These are phyloP conservation scores for Siniperca undulata DNA, from an alignment of 2,797 vertebrate species.

Conservation along the genomic window DNA sequence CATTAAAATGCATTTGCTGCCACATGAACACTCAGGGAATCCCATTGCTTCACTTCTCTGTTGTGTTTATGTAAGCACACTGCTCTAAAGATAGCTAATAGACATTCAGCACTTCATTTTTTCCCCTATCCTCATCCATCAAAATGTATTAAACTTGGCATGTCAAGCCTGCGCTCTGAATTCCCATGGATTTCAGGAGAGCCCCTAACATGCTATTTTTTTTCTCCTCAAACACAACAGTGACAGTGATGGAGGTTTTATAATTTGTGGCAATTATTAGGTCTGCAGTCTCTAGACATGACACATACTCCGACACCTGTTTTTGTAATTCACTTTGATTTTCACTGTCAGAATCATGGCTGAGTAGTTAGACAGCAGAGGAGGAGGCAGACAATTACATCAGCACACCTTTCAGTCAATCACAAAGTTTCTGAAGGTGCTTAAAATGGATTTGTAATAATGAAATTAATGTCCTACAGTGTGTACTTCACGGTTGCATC, in stretches of 20 bases:
- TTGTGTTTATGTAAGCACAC: conserved; percentile 78
- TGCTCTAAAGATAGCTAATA: conserved; percentile 83
- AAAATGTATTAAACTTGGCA: conserved; percentile 86
- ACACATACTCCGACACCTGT: conserved; percentile 79
- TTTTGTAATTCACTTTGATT: conserved; percentile 80
- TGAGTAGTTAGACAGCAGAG: conserved; percentile 53
- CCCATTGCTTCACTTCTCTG: conserved; percentile 68
- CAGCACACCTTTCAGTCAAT: conserved; percentile 62
- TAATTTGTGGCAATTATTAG: conserved; percentile 84
- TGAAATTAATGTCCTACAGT: conserved; percentile 46
- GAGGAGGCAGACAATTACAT: conserved; percentile 71
- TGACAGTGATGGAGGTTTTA: conserved; percentile 83
- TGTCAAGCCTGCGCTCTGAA: conserved; percentile 62
- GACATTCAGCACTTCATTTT: conserved; percentile 78
- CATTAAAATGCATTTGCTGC: conserved; percentile 71
- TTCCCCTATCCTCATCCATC: conserved; percentile 82
- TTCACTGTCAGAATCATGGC: conserved; percentile 66
- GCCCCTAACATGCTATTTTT: conserved; percentile 67
- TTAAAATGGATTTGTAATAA: conserved; percentile 63
- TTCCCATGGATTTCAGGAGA: conserved; percentile 82
- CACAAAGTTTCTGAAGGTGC: conserved; percentile 40
- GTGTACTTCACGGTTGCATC: conserved; percentile 25
- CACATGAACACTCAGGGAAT: conserved; percentile 67
- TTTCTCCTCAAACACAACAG: conserved; percentile 63
- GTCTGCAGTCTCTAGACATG: conserved; percentile 78